These are phyloP conservation scores for rabbit (Oryctolagus cuniculus) DNA, from an alignment of 2,113 vertebrate genomes.

Conservation along the genomic window mOryCun1.1 NC_091433.1:134749001-134749500, in stretches of 20 bases:
- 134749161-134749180: background rate
- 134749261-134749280: background rate
- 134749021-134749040: too few relatives aligned
- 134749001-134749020: too few relatives aligned
- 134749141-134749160: background rate
- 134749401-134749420: background rate
- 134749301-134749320: background rate
- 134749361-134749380: slow-evolving; percentile 12
- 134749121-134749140: background rate
- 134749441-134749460: background rate
- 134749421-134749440: background rate
- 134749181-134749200: background rate
- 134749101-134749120: background rate
- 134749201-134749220: background rate
- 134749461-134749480: background rate
- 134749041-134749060: too few relatives aligned
- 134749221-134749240: background rate
- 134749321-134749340: background rate
- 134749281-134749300: background rate
- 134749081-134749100: too few relatives aligned
- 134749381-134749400: background rate
- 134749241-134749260: background rate
- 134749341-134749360: background rate
- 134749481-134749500: background rate
- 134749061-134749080: too few relatives aligned